These are phyloP conservation scores for Ganaspis brasiliensis DNA, from an alignment of 2,888 invertebrate species.

Conservation along the genomic window DNA sequence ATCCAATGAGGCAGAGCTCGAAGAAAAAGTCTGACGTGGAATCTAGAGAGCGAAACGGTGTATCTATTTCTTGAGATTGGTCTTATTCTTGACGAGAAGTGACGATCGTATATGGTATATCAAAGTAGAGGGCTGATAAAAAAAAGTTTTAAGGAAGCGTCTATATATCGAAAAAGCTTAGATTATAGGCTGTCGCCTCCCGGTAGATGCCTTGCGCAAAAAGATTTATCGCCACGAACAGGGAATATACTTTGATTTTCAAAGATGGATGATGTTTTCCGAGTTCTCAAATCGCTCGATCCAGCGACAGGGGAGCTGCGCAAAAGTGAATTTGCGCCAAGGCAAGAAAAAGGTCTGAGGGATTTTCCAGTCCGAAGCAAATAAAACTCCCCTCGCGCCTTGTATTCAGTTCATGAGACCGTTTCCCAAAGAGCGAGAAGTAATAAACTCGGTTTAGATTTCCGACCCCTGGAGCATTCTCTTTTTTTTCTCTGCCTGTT, in stretches of 20 bases:
- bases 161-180: slow-evolving; percentile 23
- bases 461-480: slow-evolving; percentile 35
- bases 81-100: slow-evolving; percentile 26
- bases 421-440: slow-evolving; percentile 36
- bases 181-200: slow-evolving; percentile 36
- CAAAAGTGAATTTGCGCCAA: slow-evolving; percentile 59
- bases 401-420: slow-evolving; percentile 34
- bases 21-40: too few species aligned
- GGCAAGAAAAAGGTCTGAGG: slow-evolving; percentile 53
- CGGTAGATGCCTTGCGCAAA: slow-evolving; percentile 5
- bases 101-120: slow-evolving; percentile 7
- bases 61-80: not conserved
- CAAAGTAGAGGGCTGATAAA: slow-evolving; percentile 17
- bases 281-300: slow-evolving; percentile 53
- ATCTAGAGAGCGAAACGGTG: not conserved
- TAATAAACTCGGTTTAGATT: slow-evolving; percentile 43
- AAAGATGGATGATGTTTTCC: slow-evolving; percentile 56
- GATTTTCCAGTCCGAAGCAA: slow-evolving; percentile 58
- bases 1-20: too few species aligned
- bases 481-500: not conserved
- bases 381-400: slow-evolving; percentile 54
- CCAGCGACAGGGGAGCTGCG: slow-evolving; percentile 39
- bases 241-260: slow-evolving; percentile 62
- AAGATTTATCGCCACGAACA: slow-evolving; percentile 59
- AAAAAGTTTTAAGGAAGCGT: slow-evolving; percentile 31